phyloP scores from a whole-genome alignment of 2,113 vertebrate genomes.

The Muscicapa adusta region DNA sequence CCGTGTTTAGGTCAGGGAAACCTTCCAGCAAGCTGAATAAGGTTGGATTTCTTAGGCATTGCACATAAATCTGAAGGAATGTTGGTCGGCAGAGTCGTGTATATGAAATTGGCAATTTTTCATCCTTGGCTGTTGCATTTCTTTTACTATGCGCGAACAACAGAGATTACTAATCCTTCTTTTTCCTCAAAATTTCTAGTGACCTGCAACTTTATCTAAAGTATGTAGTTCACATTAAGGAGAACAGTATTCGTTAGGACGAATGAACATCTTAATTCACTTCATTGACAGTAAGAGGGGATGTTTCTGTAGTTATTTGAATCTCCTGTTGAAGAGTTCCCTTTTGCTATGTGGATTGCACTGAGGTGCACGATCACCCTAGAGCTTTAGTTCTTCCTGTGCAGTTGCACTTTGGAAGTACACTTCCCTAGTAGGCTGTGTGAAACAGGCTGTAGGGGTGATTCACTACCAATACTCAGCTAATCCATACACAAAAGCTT shows the following conservation, averaged over 20 bases:
- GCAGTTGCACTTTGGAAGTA: not conserved
- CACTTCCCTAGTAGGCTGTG: not conserved
- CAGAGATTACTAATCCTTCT: not conserved
- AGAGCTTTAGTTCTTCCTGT: not conserved
- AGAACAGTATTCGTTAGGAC: not conserved
- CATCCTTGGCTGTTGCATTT: not conserved
- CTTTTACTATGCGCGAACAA: not conserved
- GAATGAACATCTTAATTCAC: not conserved
- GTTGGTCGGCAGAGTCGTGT: fast-evolving
- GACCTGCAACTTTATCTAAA: not conserved
- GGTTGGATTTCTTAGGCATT: not conserved
- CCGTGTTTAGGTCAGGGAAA: not conserved
- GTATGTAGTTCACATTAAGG: not conserved
- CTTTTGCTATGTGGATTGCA: not conserved
- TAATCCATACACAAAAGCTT: not conserved
- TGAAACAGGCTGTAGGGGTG: not conserved
- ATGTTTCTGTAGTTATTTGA: not conserved
- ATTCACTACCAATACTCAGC: not conserved
- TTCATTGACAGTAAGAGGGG: not conserved
- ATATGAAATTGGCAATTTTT: not conserved
- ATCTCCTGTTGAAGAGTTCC: not conserved
- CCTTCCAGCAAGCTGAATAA: not conserved
- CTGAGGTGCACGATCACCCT: not conserved
- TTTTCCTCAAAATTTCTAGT: not conserved
- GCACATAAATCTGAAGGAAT: not conserved